Evolutionary conservation across 2,797 vertebrate species (phyloP).

Genomic region (Threskiornis aethiopicus): DNA sequence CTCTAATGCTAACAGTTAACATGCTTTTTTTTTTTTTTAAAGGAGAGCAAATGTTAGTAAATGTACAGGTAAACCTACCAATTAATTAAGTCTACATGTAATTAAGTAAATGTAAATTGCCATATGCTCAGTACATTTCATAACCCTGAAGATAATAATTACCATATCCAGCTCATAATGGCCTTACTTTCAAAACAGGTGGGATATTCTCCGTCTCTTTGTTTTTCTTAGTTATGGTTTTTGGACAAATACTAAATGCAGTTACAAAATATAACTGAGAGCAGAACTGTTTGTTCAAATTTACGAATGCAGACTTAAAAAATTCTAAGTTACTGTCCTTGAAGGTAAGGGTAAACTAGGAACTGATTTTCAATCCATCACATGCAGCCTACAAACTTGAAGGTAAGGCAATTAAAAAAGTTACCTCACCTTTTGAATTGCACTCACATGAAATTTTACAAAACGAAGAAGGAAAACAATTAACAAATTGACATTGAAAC

Average conservation of each 20-base stretch:
- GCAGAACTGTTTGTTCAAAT: background rate
- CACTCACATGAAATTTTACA: background rate
- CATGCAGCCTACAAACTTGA: background rate
- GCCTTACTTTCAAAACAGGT: background rate
- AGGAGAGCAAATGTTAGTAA: background rate
- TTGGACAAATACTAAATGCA: background rate
- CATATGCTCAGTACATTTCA: conserved; percentile 12
- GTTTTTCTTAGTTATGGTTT: background rate
- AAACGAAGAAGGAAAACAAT: background rate
- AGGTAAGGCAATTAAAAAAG: background rate
- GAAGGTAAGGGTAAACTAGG: background rate
- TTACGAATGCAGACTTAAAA: background rate
- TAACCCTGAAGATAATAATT: conserved; percentile 30
- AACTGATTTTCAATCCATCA: background rate
- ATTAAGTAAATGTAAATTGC: conserved; percentile 40
- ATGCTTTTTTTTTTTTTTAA: background rate
- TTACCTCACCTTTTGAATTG: background rate
- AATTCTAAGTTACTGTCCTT: background rate
- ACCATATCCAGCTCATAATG: background rate
- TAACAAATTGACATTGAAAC: background rate
- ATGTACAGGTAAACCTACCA: background rate
- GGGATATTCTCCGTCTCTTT: background rate
- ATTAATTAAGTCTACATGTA: conserved; percentile 30
- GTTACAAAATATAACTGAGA: background rate
- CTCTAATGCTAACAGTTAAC: background rate